phyloP scores from a whole-genome alignment of 1,140 invertebrate genomes.

The Lepidotrigona ventralis region DNA sequence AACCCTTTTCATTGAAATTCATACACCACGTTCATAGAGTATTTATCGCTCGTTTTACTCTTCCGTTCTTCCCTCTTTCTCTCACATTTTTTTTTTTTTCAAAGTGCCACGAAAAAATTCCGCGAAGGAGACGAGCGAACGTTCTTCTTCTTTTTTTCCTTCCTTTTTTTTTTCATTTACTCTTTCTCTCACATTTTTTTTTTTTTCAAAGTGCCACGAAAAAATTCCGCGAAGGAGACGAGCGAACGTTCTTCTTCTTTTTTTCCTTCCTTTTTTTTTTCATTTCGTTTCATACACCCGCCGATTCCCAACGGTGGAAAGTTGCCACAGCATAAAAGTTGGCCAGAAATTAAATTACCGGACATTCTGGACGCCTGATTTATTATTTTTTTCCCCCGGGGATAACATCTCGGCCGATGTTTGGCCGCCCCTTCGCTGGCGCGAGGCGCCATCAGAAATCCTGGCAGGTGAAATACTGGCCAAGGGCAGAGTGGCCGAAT shows the following conservation, averaged over 20 bases:
- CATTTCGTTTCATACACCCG: constrained; percentile 20
- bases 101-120: constrained; percentile 26
- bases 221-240: constrained; percentile 27
- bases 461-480: constrained; percentile 31
- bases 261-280: not conserved
- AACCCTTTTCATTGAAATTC: constrained; percentile 39
- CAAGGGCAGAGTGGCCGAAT: constrained; percentile 36
- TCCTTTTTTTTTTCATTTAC: not conserved
- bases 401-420: constrained; percentile 42
- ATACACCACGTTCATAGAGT: constrained; percentile 38
- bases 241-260: not conserved
- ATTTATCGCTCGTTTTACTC: constrained; percentile 29
- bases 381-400: constrained; percentile 51
- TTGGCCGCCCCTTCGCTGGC: not conserved
- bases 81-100: not conserved
- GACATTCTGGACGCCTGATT: constrained; percentile 50
- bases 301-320: constrained; percentile 27
- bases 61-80: not conserved
- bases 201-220: constrained; percentile 7
- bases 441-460: not conserved
- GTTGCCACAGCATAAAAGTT: constrained; percentile 37
- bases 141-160: not conserved
- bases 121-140: constrained; percentile 17
- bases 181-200: not conserved
- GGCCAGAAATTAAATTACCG: constrained; percentile 53